Conservation (phyloP, 2,888 invertebrate genomes). For the Theretra japonica region DNA sequence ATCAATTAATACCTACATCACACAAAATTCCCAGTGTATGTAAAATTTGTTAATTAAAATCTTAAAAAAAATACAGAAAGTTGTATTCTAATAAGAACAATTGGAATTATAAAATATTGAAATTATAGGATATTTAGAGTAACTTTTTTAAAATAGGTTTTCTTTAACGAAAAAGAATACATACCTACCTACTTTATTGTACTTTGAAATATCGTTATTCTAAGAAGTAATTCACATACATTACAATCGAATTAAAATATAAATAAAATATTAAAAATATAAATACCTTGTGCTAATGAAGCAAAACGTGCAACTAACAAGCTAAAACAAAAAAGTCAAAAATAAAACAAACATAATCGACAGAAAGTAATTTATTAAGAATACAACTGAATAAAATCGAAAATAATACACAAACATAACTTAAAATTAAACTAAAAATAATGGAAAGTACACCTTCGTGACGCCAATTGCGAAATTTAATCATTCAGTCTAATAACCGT, state of each 20-base stretch:
- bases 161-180: no score
- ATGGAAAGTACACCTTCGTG: slow-evolving; percentile 16
- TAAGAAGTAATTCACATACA: background rate
- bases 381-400: slow-evolving; percentile 38
- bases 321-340: slow-evolving; percentile 15
- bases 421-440: slow-evolving; percentile 39
- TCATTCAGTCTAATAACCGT: slow-evolving; percentile 19
- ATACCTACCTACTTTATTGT: no score
- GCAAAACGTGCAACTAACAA: slow-evolving; percentile 16
- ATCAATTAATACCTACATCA: no score
- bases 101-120: no score
- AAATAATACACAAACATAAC: slow-evolving; percentile 48
- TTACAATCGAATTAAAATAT: background rate
- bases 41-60: no score
- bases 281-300: background rate
- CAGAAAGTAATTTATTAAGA: slow-evolving; percentile 42
- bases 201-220: no score
- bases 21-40: no score
- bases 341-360: slow-evolving; percentile 36
- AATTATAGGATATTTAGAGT: no score
- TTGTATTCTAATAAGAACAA: no score
- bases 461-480: background rate
- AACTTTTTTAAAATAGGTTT: no score
- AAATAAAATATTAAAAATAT: background rate
- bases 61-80: no score